Evolutionary conservation across 53 echinoderm and acorn worm species (phyloP).

Genomic region (Holothuria leucospilota): DNA sequence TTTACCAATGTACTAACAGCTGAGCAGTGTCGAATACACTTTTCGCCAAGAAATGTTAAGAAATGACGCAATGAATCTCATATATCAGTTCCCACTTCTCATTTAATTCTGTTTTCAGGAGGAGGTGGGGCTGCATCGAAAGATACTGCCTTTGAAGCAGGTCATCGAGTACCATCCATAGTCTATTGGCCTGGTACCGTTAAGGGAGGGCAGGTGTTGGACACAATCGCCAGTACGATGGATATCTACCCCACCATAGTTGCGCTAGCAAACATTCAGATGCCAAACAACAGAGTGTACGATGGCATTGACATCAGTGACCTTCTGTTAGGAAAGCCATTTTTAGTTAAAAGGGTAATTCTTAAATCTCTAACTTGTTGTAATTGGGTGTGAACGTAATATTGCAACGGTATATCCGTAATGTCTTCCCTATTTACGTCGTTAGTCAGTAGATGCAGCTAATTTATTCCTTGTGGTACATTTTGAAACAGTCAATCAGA

Average conservation of each 20-base stretch:
- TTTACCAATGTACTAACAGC: too few species aligned
- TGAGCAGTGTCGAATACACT: too few species aligned
- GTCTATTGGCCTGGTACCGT: conserved; percentile 72
- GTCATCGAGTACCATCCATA: conserved; percentile 71
- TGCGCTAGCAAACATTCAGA: conserved; percentile 55
- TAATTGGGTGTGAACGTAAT: too few species aligned
- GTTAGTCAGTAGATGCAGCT: too few species aligned
- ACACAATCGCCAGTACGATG: conserved; percentile 47
- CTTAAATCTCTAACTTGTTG: too few species aligned
- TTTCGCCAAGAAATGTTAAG: too few species aligned
- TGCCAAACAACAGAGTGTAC: conserved; percentile 69
- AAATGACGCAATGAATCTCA: too few species aligned
- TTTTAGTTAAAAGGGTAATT: conserved; percentile 27
- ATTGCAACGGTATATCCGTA: too few species aligned
- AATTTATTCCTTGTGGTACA: too few species aligned
- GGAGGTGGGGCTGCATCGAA: conserved; percentile 76
- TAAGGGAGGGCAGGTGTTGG: conserved; percentile 12
- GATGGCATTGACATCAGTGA: conserved; percentile 72
- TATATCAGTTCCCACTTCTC: too few species aligned
- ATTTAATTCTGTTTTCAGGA: conserved; percentile 33
- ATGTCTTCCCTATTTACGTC: too few species aligned
- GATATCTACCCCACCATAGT: conserved; percentile 81
- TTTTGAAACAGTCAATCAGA: too few species aligned
- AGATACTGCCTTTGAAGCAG: conserved; percentile 70
- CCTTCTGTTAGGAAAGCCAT: conserved; percentile 46